Percentiles rank a stretch among this genome's conserved stretches.
phyloP scores from a whole-genome alignment of 2,113 vertebrate species.

The Gymnogyps californianus region DNA sequence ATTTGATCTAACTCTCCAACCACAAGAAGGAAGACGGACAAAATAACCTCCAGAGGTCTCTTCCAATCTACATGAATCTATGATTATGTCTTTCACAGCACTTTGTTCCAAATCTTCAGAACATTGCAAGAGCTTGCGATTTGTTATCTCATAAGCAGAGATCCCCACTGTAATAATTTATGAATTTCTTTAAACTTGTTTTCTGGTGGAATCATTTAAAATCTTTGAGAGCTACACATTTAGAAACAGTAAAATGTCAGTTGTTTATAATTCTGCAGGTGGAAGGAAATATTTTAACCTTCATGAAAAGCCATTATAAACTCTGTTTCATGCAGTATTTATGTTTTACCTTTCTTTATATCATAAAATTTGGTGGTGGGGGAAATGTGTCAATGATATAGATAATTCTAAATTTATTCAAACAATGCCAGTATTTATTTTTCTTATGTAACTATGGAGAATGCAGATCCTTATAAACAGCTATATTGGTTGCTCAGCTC shows the following conservation, averaged over 20 bases:
- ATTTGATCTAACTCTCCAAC: background rate
- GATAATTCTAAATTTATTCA: background rate
- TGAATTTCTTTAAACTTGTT: background rate
- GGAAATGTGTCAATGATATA: background rate
- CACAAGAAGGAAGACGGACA: background rate
- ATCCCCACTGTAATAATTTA: background rate
- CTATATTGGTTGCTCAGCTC: background rate
- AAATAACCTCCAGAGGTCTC: background rate
- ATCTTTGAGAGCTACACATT: background rate
- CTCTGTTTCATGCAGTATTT: background rate
- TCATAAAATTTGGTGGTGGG: background rate
- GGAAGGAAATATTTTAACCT: background rate
- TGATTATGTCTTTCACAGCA: background rate
- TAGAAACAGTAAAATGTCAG: background rate
- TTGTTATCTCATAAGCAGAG: background rate
- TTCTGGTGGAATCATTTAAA: background rate
- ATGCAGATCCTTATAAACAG: background rate
- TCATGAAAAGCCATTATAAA: background rate
- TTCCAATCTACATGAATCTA: background rate
- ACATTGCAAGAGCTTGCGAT: background rate
- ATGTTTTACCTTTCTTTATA: background rate
- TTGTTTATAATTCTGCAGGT: background rate
- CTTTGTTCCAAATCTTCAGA: background rate
- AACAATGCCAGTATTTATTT: background rate
- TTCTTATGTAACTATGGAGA: background rate